These are phyloP conservation scores for Ectropis crepuscularia DNA, from an alignment of 2,888 invertebrate species.

Conservation along the genomic window DNA sequence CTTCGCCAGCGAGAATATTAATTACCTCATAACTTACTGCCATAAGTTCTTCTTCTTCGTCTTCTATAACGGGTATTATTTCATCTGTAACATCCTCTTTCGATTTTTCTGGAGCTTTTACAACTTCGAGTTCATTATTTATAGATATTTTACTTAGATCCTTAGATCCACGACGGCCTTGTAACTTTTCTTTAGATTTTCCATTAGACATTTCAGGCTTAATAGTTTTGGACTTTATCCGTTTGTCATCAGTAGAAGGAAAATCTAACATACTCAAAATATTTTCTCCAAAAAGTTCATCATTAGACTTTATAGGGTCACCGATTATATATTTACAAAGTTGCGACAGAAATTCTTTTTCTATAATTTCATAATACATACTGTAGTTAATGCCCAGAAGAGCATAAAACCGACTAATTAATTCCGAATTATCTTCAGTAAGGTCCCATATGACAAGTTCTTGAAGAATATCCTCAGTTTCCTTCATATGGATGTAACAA, in stretches of 20 bases:
- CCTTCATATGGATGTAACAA: conserved; percentile 80
- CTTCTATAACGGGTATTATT: conserved; percentile 45
- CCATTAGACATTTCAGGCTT: conserved; percentile 61
- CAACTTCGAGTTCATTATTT: conserved; percentile 53
- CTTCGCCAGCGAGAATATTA: conserved; percentile 69
- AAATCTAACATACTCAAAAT: conserved; percentile 67
- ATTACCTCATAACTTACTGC: conserved; percentile 53
- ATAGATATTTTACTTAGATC: conserved; percentile 53
- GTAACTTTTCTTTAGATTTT: conserved; percentile 63
- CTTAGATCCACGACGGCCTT: conserved; percentile 54
- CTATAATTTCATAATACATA: conserved; percentile 84
- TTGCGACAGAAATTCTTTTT: conserved; percentile 80
- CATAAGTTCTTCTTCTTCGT: conserved; percentile 52
- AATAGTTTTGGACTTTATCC: conserved; percentile 66
- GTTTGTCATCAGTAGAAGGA: conserved; percentile 65
- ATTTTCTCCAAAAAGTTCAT: conserved; percentile 72
- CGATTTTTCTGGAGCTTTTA: conserved; percentile 55
- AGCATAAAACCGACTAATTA: conserved; percentile 85
- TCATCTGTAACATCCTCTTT: conserved; percentile 49
- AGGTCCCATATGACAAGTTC: conserved; percentile 74
- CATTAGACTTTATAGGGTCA: conserved; percentile 66
- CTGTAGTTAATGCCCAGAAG: conserved; percentile 84
- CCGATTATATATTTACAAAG: conserved; percentile 79
- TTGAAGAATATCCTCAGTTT: conserved; percentile 71
- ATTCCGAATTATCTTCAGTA: conserved; percentile 71